Conservation (phyloP, 2,113 vertebrate species). For the Solea senegalensis region DNA sequence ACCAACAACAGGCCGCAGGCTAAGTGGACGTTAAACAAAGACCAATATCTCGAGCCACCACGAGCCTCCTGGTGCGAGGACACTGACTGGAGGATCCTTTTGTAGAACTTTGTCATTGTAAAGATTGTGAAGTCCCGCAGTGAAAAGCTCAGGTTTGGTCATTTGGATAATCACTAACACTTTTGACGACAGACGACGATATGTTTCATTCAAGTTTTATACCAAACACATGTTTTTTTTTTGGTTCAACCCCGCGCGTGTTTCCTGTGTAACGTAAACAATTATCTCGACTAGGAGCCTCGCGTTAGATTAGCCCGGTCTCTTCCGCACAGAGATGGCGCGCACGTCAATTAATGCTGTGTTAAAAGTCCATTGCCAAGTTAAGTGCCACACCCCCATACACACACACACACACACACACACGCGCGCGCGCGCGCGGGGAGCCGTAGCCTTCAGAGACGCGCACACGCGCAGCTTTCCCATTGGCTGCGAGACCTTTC, state of each 20-base stretch:
- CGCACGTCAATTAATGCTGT: constrained; percentile 69
- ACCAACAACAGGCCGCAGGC: constrained; percentile 59
- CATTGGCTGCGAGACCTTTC: constrained; percentile 83
- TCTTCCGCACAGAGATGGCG: constrained; percentile 61
- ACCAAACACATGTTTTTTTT: constrained; percentile 41
- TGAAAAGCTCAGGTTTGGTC: background rate
- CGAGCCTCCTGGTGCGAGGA: constrained; percentile 53
- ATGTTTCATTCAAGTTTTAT: background rate
- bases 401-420: too few species aligned
- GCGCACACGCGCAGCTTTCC: constrained; percentile 69
- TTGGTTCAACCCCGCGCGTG: constrained; percentile 28
- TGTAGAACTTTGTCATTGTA: constrained; percentile 52
- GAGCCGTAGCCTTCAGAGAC: constrained; percentile 54
- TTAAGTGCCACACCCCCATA: constrained; percentile 74
- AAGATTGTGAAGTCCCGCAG: constrained; percentile 62
- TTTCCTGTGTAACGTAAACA: constrained; percentile 21
- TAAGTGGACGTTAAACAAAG: constrained; percentile 67
- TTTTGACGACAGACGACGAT: too few species aligned
- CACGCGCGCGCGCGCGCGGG: constrained; percentile 1
- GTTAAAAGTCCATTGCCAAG: constrained; percentile 82
- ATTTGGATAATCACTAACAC: background rate
- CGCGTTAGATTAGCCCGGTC: background rate
- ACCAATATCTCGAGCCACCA: constrained; percentile 63
- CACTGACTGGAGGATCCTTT: constrained; percentile 61
- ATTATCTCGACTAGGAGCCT: constrained; percentile 3